Evolutionary conservation across 2,797 vertebrate species (phyloP), one percentile per base, ranked within the genome.

Genomic region (Acridotheres tristis): DNA sequence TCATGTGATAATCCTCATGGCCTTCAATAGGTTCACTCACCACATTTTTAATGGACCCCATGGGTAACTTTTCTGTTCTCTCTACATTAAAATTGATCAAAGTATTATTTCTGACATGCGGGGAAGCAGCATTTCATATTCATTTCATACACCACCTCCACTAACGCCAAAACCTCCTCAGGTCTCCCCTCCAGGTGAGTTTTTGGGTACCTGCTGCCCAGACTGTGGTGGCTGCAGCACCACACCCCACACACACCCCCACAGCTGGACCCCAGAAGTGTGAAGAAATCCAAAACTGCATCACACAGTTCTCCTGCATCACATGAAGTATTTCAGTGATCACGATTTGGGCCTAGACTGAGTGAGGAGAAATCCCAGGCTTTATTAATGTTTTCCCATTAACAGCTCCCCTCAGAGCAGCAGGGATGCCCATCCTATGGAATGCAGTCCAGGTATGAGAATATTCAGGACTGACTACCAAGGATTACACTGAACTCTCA

Each of bases 31-130:
- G 98, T 97, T 99, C 99, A 97, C 99, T 99, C 98, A 99, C 98
- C 98, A 99, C 99, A 85, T 99, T 99, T 98, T 99, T 99, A 97
- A 99, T 99, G 97, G 99, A 99, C 95, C 99, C 99, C 99, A 99
- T 99, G 43, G 99, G 99, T 95, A 99, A 97, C 96, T 99, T 99
- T 98, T 99, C 99, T 79, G 99, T 99, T 97, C 99, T 98, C 97
- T 99, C 99, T 99, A 98, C n/a, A 84, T 91, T 57, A 81, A 97
- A 95, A 97, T 90, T 91, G 91, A 97, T 94, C 67, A 95, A 34
- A 97, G 51, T 13, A 77, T 94, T 96, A 93, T 91, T 94, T 95
- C 72, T 58, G 69, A 81, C 13, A 32, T 4, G 47, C 0, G 1
- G 57, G 59, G 82, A 68, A 94, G 75, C 7, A 89, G 29, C 10